Conservation (phyloP, 2,888 invertebrate genomes). For the Andrena marginata region DNA sequence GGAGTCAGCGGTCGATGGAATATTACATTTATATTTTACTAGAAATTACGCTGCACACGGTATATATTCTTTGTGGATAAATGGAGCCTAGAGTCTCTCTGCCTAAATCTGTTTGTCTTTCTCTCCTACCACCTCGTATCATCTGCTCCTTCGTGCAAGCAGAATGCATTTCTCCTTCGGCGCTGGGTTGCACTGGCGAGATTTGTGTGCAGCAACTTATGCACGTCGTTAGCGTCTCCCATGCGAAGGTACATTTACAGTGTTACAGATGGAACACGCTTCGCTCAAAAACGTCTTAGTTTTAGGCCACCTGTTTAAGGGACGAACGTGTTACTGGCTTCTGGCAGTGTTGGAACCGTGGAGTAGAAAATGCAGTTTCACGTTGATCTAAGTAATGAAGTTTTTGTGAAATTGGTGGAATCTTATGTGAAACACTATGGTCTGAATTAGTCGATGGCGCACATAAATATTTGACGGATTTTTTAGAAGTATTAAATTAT, state of each 20-base stretch:
- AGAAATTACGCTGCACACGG: constrained; percentile 71
- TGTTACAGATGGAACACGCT: constrained; percentile 19
- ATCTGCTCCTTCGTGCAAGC: not conserved
- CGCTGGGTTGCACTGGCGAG: constrained; percentile 13
- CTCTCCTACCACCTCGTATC: constrained; percentile 12
- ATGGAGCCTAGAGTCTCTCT: constrained; percentile 65
- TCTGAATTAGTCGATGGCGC: too few relatives aligned
- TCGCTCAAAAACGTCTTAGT: constrained; percentile 27
- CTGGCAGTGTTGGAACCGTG: not conserved
- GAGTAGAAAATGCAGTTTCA: not conserved
- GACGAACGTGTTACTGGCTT: not conserved
- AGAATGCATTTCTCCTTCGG: constrained; percentile 18
- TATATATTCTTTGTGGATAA: constrained; percentile 73
- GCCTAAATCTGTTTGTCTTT: constrained; percentile 2
- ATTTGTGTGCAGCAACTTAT: constrained; percentile 39
- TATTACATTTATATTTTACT: constrained; percentile 66
- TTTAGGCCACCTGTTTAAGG: not conserved
- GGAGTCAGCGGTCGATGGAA: constrained; percentile 25
- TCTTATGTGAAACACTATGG: too few relatives aligned
- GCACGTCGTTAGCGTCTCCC: constrained; percentile 32
- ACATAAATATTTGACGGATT: too few relatives aligned
- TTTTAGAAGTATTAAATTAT: not conserved
- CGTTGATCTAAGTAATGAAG: not conserved
- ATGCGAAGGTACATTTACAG: constrained; percentile 7
- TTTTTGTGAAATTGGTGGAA: too few relatives aligned